These are phyloP conservation scores for Craseonycteris thonglongyai DNA, from an alignment of 2,113 vertebrate genomes.

Conservation along the genomic window DNA sequence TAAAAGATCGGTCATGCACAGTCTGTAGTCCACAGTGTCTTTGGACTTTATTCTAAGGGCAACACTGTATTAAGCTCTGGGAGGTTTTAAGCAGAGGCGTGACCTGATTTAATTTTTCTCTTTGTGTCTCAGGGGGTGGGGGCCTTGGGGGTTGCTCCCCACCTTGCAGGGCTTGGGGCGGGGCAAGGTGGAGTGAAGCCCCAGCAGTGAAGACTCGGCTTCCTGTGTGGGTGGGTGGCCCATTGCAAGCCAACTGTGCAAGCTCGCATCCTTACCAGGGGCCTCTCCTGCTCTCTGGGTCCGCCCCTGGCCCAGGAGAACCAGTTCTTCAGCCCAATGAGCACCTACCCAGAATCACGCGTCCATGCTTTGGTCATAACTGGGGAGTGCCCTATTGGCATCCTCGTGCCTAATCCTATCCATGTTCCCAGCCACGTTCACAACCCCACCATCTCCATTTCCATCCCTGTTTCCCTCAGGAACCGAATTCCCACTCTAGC, in stretches of 20 bases:
- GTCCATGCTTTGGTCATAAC: background rate
- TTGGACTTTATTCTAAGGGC: background rate
- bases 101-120: background rate
- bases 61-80: background rate
- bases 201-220: background rate
- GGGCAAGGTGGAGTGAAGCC: background rate
- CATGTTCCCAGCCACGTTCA: background rate
- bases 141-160: background rate
- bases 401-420: background rate
- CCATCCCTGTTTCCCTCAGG: background rate
- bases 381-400: constrained; percentile 9
- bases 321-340: constrained; percentile 54
- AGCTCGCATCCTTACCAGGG: background rate
- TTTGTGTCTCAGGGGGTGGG: background rate
- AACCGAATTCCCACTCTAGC: background rate
- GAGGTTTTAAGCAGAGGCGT: background rate
- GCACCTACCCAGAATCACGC: constrained; percentile 31
- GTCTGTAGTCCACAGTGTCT: background rate
- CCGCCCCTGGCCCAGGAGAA: constrained; percentile 60
- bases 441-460: background rate
- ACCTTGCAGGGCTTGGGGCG: background rate
- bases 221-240: constrained; percentile 52
- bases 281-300: background rate
- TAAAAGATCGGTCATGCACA: background rate
- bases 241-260: background rate